These are phyloP conservation scores for Sebastes iracundus DNA, from an alignment of 2,797 vertebrate genomes.

Conservation along the genomic window DNA sequence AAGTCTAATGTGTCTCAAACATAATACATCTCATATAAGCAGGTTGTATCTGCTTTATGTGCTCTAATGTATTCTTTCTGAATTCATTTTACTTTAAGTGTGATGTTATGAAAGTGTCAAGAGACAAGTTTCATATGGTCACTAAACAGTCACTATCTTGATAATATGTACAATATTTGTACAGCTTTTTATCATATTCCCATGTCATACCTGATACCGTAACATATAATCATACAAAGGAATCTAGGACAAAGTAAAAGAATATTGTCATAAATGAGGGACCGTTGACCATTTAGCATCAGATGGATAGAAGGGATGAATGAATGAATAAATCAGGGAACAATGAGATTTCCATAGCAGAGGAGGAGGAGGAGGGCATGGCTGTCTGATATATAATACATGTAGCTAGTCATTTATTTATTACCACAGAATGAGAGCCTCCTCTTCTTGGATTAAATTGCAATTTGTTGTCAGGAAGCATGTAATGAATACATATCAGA, in stretches of 20 bases:
- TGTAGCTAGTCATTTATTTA: slow-evolving; percentile 91
- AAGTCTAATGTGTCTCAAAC: neutral
- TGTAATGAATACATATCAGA: slow-evolving; percentile 91
- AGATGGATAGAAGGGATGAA: slow-evolving; percentile 79
- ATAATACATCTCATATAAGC: neutral
- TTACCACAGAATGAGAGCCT: slow-evolving; percentile 89
- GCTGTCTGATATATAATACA: slow-evolving; percentile 90
- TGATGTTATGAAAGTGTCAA: neutral
- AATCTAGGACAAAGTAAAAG: slow-evolving; percentile 72
- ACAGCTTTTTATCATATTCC: slow-evolving; percentile 35
- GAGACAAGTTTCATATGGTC: slow-evolving; percentile 1
- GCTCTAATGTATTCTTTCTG: neutral
- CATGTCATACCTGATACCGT: slow-evolving; percentile 55
- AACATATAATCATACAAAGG: slow-evolving; percentile 62
- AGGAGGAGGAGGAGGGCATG: slow-evolving; percentile 84
- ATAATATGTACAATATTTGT: slow-evolving; percentile 13
- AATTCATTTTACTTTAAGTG: neutral
- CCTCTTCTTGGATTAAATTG: slow-evolving; percentile 90
- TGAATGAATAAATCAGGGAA: slow-evolving; percentile 89
- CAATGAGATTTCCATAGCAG: slow-evolving; percentile 87
- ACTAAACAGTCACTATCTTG: neutral
- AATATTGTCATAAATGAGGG: slow-evolving; percentile 80
- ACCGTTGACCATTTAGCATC: slow-evolving; percentile 81
- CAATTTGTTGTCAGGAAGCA: slow-evolving; percentile 90
- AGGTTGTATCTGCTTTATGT: neutral